A percentile compares a stretch with the other conserved stretches of the same genome.
These are phyloP conservation scores for Sebastes kiyomatsui DNA, from an alignment of 2,797 vertebrate species.

Conservation along the genomic window DNA sequence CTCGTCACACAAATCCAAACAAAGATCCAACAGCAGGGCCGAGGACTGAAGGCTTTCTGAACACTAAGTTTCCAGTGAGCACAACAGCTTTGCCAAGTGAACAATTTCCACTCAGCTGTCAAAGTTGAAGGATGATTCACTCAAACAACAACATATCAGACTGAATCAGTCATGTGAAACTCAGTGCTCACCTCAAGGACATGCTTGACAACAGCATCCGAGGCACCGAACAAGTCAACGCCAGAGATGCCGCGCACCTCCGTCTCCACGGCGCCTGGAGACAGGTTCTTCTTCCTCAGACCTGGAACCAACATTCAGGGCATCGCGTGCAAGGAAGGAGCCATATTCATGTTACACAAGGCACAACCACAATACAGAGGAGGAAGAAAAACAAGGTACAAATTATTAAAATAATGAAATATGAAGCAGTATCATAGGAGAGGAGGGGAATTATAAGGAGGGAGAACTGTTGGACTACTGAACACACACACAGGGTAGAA, in stretches of 20 bases:
- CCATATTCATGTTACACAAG: constrained; percentile 73
- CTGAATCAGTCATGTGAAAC: background rate
- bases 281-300: constrained; percentile 96
- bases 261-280: constrained; percentile 93
- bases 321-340: constrained; percentile 55
- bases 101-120: background rate
- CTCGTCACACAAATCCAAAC: background rate
- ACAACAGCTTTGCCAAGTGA: background rate
- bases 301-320: constrained; percentile 86
- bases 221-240: constrained; percentile 94
- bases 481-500: constrained; percentile 70
- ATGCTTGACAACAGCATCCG: constrained; percentile 96
- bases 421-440: background rate
- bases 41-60: background rate
- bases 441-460: background rate
- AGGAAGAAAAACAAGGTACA: constrained; percentile 14
- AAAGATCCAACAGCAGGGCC: background rate
- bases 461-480: constrained; percentile 64
- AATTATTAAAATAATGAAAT: constrained; percentile 23
- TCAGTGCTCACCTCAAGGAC: constrained; percentile 90
- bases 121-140: background rate
- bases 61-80: background rate
- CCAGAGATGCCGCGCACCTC: constrained; percentile 95
- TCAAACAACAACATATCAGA: background rate
- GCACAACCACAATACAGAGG: constrained; percentile 39